These are phyloP conservation scores for Macropodus opercularis DNA, from an alignment of 2,797 vertebrate genomes.

Conservation along the genomic window DNA sequence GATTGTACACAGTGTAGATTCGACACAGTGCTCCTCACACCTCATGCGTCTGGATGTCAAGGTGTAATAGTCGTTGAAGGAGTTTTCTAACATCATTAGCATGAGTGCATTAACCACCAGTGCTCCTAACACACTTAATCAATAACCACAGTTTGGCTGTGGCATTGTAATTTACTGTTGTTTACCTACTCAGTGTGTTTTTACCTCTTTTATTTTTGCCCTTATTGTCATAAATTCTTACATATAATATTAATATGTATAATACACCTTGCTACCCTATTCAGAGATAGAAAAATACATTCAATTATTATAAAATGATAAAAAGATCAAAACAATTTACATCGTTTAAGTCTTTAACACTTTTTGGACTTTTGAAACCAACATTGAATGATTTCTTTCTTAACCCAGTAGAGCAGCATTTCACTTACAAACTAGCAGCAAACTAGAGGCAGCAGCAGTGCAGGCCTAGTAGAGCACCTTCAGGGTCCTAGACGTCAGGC, in stretches of 20 bases:
- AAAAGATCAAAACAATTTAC: no score
- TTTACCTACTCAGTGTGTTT: background rate
- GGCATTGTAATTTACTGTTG: background rate
- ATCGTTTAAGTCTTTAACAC: no score
- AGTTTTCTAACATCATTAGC: conserved; percentile 1
- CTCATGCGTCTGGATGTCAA: conserved; percentile 4
- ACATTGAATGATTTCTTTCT: no score
- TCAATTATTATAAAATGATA: no score
- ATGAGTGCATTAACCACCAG: background rate
- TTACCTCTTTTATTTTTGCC: conserved; percentile 1
- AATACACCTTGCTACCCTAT: background rate
- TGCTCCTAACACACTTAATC: conserved; percentile 3
- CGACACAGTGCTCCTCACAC: background rate
- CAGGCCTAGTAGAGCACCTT: no score
- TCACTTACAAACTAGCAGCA: no score
- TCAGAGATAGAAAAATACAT: no score
- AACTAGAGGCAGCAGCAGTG: no score
- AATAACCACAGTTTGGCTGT: background rate
- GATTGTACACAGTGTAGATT: background rate
- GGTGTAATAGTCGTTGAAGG: background rate
- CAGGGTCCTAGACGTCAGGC: no score
- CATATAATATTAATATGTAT: background rate
- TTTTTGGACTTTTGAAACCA: no score
- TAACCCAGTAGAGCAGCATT: no score
- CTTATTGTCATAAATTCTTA: background rate